Conservation (phyloP, 2,797 vertebrate species). For the Naso thynnoides region DNA sequence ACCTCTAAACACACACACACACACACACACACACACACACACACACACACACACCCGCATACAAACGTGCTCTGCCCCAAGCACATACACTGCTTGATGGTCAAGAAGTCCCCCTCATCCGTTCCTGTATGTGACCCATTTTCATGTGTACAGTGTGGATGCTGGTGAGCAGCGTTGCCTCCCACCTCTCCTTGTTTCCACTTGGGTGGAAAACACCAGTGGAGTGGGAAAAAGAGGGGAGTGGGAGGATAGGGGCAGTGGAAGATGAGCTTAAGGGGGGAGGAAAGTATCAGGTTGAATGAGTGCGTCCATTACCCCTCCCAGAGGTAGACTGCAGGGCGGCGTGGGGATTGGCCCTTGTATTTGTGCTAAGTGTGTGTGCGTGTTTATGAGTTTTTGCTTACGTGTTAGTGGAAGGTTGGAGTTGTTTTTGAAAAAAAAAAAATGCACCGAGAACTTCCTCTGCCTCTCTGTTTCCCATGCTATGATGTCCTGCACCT, state of each 20-base stretch:
- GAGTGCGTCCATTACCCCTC: conserved; percentile 77
- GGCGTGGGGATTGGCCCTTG: conserved; percentile 46
- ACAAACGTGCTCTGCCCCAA: conserved; percentile 18
- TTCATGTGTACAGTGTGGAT: conserved; percentile 50
- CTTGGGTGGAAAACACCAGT: conserved; percentile 76
- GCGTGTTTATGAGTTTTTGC: conserved; percentile 43
- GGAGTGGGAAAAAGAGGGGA: conserved; percentile 59
- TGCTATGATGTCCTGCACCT: conserved; percentile 7
- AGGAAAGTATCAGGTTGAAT: conserved; percentile 73
- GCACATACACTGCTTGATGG: conserved; percentile 24
- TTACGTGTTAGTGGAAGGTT: conserved; percentile 48
- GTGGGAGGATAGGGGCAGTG: conserved; percentile 55
- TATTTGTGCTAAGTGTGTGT: conserved; percentile 51
- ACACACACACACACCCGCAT: conserved; percentile 22
- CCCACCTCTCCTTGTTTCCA: conserved; percentile 72
- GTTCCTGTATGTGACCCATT: conserved; percentile 77
- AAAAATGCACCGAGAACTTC: conserved; percentile 23
- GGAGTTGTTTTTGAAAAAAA: conserved; percentile 33
- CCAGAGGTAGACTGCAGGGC: conserved; percentile 60
- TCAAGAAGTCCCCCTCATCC: conserved; percentile 15
- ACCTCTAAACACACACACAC: conserved; percentile 41
- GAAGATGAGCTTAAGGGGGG: conserved; percentile 63
- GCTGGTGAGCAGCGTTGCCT: conserved; percentile 45
- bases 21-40: conserved; percentile 16
- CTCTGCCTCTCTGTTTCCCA: not conserved